Percentiles rank a stretch among this genome's conserved stretches.
Evolutionary conservation across 1,140 invertebrate genomes (phyloP).

Genomic region (Philaenus spumarius): DNA sequence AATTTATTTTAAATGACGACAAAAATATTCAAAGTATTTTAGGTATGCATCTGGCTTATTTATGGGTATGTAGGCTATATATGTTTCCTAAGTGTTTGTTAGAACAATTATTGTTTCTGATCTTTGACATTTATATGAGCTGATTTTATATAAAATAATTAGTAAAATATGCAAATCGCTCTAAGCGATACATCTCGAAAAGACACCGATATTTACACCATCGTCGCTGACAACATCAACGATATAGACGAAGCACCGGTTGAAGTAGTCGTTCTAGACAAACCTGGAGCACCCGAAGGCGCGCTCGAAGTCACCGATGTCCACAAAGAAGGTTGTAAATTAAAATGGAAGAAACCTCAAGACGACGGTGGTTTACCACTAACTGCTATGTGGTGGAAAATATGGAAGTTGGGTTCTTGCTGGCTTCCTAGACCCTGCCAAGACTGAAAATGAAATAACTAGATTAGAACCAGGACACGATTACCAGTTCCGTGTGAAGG

Average conservation of each 20-base stretch:
- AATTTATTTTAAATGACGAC: no score
- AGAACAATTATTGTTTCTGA: no score
- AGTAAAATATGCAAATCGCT: conserved; percentile 84
- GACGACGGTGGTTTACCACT: conserved; percentile 93
- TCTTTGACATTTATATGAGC: no score
- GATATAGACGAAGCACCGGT: conserved; percentile 92
- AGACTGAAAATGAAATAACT: conserved; percentile 77
- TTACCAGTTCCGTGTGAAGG: conserved; percentile 92
- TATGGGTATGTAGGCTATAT: no score
- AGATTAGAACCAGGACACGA: conserved; percentile 87
- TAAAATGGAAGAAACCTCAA: conserved; percentile 92
- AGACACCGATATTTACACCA: conserved; percentile 84
- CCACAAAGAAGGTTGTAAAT: conserved; percentile 90
- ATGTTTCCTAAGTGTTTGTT: no score
- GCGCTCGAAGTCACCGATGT: conserved; percentile 88
- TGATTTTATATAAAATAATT: no score
- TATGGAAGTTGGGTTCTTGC: conserved; percentile 86
- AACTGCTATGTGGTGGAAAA: conserved; percentile 87
- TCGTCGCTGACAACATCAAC: conserved; percentile 86
- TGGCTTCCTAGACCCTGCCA: conserved; percentile 79
- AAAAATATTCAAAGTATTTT: no score
- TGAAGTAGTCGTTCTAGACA: conserved; percentile 90
- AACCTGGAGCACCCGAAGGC: conserved; percentile 89
- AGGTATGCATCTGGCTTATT: no score
- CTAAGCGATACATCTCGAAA: conserved; percentile 72